phyloP scores from a whole-genome alignment of 2,113 vertebrate genomes.

The Eurypyga helias region DNA sequence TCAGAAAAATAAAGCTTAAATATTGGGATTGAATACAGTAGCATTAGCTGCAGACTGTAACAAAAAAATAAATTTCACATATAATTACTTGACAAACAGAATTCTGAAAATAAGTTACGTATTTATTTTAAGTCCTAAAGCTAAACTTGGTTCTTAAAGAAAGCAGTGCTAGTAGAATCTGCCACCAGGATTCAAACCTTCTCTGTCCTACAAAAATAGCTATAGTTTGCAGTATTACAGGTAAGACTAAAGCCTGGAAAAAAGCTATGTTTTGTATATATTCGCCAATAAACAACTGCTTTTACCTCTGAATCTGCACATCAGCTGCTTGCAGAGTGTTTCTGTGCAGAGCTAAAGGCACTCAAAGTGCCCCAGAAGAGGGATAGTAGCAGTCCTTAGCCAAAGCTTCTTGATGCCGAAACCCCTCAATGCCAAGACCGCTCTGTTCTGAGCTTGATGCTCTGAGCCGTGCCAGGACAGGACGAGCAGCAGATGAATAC shows the following conservation, averaged over 20 bases:
- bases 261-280: not conserved
- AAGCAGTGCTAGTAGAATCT: not conserved
- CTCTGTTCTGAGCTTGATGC: not conserved
- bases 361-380: not conserved
- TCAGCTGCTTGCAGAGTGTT: not conserved
- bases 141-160: not conserved
- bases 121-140: not conserved
- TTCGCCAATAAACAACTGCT: not conserved
- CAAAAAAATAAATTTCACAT: not conserved
- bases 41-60: not conserved
- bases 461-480: not conserved
- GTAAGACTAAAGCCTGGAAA: not conserved
- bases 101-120: not conserved
- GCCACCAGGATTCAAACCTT: not conserved
- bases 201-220: not conserved
- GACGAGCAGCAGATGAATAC: not conserved
- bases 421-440: not conserved
- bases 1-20: not conserved
- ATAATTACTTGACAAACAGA: not conserved
- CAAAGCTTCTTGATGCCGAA: not conserved
- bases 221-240: not conserved
- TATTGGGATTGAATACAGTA: not conserved
- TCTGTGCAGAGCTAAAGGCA: not conserved
- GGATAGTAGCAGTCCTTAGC: not conserved
- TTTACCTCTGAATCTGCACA: not conserved